Evolutionary conservation across 2,797 vertebrate species (phyloP).

Genomic region (Pseudocheirus occidentalis): DNA sequence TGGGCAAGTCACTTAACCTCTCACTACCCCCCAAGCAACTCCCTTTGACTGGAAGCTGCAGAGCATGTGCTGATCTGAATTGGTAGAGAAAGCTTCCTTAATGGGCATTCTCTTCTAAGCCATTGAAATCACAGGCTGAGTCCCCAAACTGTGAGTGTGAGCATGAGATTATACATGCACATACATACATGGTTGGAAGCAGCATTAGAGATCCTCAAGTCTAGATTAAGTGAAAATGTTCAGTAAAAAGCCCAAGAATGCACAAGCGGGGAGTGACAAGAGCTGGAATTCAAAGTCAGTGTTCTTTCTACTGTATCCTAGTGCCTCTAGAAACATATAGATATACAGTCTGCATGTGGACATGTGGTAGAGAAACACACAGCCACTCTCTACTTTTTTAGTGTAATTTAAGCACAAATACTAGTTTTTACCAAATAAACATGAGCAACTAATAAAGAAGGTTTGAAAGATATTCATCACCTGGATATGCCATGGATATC

Average conservation of each 20-base stretch:
- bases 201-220: background rate
- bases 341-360: background rate
- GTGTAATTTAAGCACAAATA: background rate
- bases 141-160: no score
- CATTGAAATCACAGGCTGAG: no score
- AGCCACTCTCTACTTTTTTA: background rate
- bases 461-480: background rate
- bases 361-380: background rate
- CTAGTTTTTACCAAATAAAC: background rate
- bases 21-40: background rate
- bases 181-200: background rate
- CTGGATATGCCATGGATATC: background rate
- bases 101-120: no score
- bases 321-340: background rate
- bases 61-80: no score
- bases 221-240: background rate
- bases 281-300: background rate
- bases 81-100: no score
- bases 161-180: background rate
- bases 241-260: background rate
- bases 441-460: background rate
- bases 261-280: background rate
- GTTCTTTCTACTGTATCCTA: background rate
- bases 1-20: background rate
- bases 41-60: background rate